These are phyloP conservation scores for Gymnoscelis rufifasciata DNA, from an alignment of 2,888 invertebrate genomes.

Conservation along the genomic window DNA sequence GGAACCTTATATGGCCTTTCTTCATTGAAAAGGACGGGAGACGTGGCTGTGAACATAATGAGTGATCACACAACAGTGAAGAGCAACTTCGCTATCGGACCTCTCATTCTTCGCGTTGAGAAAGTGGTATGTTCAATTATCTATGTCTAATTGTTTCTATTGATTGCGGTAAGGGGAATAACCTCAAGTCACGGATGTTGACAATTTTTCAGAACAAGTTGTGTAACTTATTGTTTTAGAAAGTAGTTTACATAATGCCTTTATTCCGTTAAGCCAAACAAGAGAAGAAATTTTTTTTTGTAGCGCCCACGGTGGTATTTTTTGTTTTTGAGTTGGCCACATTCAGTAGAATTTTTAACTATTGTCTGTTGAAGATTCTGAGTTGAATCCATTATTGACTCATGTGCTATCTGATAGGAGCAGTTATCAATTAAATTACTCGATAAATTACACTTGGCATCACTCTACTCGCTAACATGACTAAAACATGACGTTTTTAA, in stretches of 20 bases:
- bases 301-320: too few relatives aligned
- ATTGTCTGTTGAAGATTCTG: too few relatives aligned
- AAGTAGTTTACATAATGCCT: conserved; percentile 22
- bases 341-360: too few relatives aligned
- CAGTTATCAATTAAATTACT: too few relatives aligned
- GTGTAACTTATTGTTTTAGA: conserved; percentile 23
- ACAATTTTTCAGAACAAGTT: conserved; percentile 12
- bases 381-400: too few relatives aligned
- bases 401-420: too few relatives aligned
- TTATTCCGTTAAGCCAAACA: conserved; percentile 3
- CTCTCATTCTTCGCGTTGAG: conserved; percentile 87
- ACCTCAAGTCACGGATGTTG: conserved; percentile 12
- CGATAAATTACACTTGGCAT: too few relatives aligned
- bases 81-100: conserved; percentile 89
- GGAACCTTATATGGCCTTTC: conserved; percentile 90
- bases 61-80: conserved; percentile 89
- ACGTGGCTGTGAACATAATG: conserved; percentile 89
- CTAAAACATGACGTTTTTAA: too few relatives aligned
- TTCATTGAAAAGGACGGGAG: conserved; percentile 87
- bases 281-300: neutral
- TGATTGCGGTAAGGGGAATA: neutral
- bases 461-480: too few relatives aligned
- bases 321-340: too few relatives aligned
- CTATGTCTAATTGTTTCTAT: conserved; percentile 10
- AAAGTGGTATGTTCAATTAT: conserved; percentile 79